Evolutionary conservation across 2,888 invertebrate species (phyloP).

Genomic region (Ischnura elegans): DNA sequence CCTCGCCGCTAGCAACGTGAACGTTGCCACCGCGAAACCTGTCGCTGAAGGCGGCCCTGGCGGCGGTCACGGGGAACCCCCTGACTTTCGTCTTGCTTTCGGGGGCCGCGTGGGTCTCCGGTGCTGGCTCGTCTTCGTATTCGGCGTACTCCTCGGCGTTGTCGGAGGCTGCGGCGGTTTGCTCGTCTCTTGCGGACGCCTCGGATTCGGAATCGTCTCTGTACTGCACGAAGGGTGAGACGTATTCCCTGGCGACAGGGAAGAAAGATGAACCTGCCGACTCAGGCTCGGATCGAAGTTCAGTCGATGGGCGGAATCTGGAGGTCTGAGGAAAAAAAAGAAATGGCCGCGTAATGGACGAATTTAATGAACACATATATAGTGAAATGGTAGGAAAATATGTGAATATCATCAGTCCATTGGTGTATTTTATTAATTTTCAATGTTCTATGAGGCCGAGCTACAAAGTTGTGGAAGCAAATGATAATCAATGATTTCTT

Average conservation of each 20-base stretch:
- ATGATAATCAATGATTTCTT: no score
- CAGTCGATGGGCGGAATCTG: background rate
- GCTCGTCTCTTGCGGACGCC: background rate
- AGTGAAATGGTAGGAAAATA: no score
- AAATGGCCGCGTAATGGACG: background rate
- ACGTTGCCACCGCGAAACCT: slow-evolving; percentile 49
- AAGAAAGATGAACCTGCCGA: background rate
- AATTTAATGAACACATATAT: no score
- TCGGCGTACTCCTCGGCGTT: background rate
- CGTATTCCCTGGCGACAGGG: slow-evolving; percentile 22
- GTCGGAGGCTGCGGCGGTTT: background rate
- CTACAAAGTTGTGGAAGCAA: no score
- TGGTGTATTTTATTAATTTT: no score
- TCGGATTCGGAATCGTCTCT: background rate
- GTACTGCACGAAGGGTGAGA: slow-evolving; percentile 40
- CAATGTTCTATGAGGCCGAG: no score
- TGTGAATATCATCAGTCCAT: no score
- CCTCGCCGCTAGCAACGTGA: slow-evolving; percentile 20
- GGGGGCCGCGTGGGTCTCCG: background rate
- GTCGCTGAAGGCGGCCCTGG: slow-evolving; percentile 21
- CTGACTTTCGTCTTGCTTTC: background rate
- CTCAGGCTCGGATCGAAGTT: background rate
- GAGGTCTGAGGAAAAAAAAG: background rate
- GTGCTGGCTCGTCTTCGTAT: background rate
- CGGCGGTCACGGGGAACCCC: slow-evolving; percentile 2